Evolutionary conservation across 2,797 vertebrate genomes (phyloP).

Genomic region (Merluccius polli): DNA sequence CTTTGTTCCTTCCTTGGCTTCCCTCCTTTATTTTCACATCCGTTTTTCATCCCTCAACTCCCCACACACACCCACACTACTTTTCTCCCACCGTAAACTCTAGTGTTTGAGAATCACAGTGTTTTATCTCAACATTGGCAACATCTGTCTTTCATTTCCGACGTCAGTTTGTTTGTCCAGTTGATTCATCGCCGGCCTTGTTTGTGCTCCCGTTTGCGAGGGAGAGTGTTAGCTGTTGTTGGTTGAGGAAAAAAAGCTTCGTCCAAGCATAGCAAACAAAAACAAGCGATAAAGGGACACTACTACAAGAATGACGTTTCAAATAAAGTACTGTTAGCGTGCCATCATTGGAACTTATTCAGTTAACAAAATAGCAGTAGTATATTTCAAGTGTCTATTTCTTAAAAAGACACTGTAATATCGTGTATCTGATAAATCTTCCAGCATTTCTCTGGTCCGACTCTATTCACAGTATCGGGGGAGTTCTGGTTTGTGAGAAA

Average conservation of each 20-base stretch:
- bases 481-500: constrained; percentile 16
- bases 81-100: background rate
- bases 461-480: background rate
- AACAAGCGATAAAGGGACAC: background rate
- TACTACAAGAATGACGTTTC: background rate
- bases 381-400: background rate
- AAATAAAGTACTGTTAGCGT: background rate
- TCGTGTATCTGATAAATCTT: background rate
- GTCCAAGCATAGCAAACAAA: background rate
- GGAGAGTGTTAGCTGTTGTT: background rate
- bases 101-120: background rate
- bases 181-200: background rate
- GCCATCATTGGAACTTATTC: background rate
- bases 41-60: background rate
- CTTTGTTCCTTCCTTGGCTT: background rate
- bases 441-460: background rate
- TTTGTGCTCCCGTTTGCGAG: background rate
- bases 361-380: background rate
- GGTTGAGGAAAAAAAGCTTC: background rate
- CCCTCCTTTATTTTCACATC: background rate
- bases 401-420: background rate
- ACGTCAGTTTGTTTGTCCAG: constrained; percentile 11
- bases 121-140: constrained; percentile 5
- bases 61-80: no score
- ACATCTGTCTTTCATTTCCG: constrained; percentile 15